Base-by-base conservation (phyloP, 64 coral and sea anemone genomes). In the Cladopsammia gracilis region DNA sequence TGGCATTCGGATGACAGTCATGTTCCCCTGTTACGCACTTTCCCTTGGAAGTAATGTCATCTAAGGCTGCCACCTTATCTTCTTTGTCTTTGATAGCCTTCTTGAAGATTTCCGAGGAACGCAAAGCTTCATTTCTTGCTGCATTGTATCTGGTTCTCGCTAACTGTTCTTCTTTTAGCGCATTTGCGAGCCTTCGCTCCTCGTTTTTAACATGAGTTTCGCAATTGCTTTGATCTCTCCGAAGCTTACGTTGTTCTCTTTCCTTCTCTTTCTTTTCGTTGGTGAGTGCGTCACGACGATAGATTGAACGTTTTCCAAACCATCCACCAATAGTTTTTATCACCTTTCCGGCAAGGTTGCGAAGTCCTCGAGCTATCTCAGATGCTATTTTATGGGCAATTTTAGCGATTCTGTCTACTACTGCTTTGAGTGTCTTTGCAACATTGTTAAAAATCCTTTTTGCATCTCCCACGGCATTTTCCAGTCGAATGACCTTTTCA, bases 1-100 rank as follows among this genome's bases (percentile, higher is more conserved):
- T 95, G 11, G 93, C 93, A 49, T 95, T 84, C 0, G 93, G 86
- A 51, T 95, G 93, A 90, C 93, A 95, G 50, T 85, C 77, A 48
- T 95, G 89, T 69, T 95, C 93, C 2, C 93, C 87, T 9, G 78
- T 95, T 19, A 83, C 59, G 59, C 93, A 95, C 10, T 74, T 89
- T 57, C 93, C 93, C 64, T 76, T 83, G 23, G 56, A 86, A 25
- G 26, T 46, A 43, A 95, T 90, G 13, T 95, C 70, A 24, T 89
- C 79, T 10, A 83, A 25, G 10, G 25, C 11, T 62, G 77, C 79
- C 56, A 56, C 10, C 15, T 83, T 89, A 16, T 71, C 75, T 61
- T 74, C 57, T 57, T 85, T 88, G 7, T 95, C 61, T 42, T 90
- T 62, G 18, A 76, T 73, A 15, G 93, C 79, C 14, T 18, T 76